These are phyloP conservation scores for Liolophura sinensis DNA, from an alignment of 1,140 invertebrate species.

Conservation along the genomic window DNA sequence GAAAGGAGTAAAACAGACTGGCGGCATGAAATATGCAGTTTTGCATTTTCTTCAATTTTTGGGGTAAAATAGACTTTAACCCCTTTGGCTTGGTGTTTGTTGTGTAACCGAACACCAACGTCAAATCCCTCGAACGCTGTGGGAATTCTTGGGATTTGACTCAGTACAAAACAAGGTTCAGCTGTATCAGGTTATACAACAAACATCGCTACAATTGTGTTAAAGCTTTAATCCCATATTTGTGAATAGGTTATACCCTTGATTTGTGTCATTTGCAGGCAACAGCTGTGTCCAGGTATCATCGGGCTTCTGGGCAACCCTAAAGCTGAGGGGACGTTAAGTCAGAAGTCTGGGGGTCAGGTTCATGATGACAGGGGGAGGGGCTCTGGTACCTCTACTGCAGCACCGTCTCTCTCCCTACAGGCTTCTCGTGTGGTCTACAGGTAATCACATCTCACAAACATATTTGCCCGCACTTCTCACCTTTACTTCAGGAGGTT, in stretches of 20 bases:
- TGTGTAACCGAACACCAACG: no score
- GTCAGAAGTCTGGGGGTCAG: slow-evolving; percentile 55
- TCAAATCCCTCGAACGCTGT: no score
- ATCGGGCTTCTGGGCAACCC: slow-evolving; percentile 84
- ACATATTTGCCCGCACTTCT: no score
- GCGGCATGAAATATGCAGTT: no score
- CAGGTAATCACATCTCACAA: slow-evolving; percentile 64
- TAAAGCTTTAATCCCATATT: background rate
- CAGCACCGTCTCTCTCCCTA: slow-evolving; percentile 74
- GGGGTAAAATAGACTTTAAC: no score
- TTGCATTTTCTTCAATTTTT: no score
- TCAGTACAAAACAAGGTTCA: no score
- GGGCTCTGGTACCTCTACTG: slow-evolving; percentile 73
- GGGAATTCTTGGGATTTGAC: no score
- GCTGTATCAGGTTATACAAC: no score
- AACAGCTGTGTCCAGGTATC: slow-evolving; percentile 86
- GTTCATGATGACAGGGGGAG: slow-evolving; percentile 62
- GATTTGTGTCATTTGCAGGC: slow-evolving; percentile 64
- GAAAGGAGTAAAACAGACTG: no score
- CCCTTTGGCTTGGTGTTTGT: no score
- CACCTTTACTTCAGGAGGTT: no score
- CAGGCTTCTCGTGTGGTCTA: slow-evolving; percentile 84
- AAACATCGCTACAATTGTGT: background rate
- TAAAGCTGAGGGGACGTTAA: slow-evolving; percentile 72
- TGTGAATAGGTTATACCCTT: background rate